Evolutionary conservation across 2,888 invertebrate genomes (phyloP), one percentile per base, ranked within the genome.

Genomic region (Stegana nigrithorax): DNA sequence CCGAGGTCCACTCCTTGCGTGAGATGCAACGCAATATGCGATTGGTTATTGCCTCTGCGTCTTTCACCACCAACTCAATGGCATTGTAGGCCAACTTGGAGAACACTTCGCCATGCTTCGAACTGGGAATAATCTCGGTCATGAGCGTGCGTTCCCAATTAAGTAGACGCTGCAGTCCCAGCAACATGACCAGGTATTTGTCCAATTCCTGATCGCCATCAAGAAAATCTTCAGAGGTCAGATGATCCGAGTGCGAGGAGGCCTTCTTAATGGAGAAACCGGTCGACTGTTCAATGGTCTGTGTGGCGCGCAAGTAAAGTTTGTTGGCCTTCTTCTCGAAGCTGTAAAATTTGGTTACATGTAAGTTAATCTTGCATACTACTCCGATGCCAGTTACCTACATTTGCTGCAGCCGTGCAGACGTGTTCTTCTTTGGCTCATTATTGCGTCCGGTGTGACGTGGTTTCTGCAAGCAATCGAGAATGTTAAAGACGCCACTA

Each of bases 71-170:
- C 61, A 92, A 87, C 68, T 94, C 93, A 87, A 97, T 91, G 56
- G 95, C 93, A 81, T 93, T 94, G 70, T 91, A 89, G 7, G 96
- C 91, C 66, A 97, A 90, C 44, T 91, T 90, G 70, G 94, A 92
- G 80, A 97, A 93, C 6, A 96, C 92, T 71, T 92, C 90, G 27
- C 93, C 91, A 81, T 95, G 92, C 71, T 93, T 91, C 44, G 92
- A 90, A 66, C 90, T 86, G 7, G 95, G 94, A 78, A 97, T 91
- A 7, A 97, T 92, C 29, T 93, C 94, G 56, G 91, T 90, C 88
- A 97, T 92, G 29, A 93, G 85, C 55, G 91, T 89, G 68, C 93
- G 91, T 85, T 98, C 97, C 84, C 93, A 92, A 73, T 96, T 93
- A 88, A 97, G 93, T 17, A 97, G 87, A 62, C 93, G 91, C 66